A percentile compares a stretch with the other conserved stretches of the same genome.
These are phyloP conservation scores for Maniola jurtina DNA, from an alignment of 1,140 invertebrate genomes.

Conservation along the genomic window DNA sequence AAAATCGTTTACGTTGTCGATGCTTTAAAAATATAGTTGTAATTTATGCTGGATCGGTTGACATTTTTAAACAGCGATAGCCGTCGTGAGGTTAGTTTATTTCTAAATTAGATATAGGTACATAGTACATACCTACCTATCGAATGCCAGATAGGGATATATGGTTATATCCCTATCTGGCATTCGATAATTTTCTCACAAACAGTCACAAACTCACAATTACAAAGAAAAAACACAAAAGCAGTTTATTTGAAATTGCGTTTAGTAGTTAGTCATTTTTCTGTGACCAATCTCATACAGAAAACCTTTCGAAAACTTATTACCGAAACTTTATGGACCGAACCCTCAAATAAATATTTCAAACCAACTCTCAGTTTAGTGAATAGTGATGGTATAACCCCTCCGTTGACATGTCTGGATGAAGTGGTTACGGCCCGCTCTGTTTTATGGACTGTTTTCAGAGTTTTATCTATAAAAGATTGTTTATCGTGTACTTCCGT, in stretches of 20 bases:
- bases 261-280: too few relatives aligned
- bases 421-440: slow-evolving; percentile 43
- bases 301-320: too few relatives aligned
- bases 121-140: too few relatives aligned
- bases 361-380: neutral
- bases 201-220: too few relatives aligned
- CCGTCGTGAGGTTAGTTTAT: neutral
- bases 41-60: slow-evolving; percentile 18
- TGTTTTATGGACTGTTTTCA: slow-evolving; percentile 53
- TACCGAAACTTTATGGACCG: too few relatives aligned
- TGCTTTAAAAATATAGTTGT: slow-evolving; percentile 18
- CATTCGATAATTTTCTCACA: too few relatives aligned
- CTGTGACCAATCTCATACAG: too few relatives aligned
- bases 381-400: slow-evolving; percentile 17
- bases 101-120: too few relatives aligned
- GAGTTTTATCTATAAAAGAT: slow-evolving; percentile 75
- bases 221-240: too few relatives aligned
- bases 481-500: slow-evolving; percentile 75
- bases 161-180: too few relatives aligned
- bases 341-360: neutral
- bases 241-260: too few relatives aligned
- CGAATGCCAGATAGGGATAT: too few relatives aligned
- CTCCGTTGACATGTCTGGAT: slow-evolving; percentile 55
- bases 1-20: slow-evolving; percentile 43
- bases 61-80: slow-evolving; percentile 22